Conservation (phyloP, 2,797 vertebrate genomes). For the Rachycentron canadum region DNA sequence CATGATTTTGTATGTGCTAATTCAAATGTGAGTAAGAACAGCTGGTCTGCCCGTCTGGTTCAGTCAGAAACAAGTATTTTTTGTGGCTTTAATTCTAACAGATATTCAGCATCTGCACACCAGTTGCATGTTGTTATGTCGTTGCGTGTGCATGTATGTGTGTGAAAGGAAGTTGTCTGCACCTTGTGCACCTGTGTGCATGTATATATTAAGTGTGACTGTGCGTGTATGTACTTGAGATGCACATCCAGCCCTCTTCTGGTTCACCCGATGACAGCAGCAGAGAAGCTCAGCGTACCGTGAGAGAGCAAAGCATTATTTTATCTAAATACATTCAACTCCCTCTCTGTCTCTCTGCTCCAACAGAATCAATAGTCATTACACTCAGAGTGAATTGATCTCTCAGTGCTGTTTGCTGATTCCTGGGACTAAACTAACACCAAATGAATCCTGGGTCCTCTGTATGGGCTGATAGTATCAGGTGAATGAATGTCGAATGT, state of each 20-base stretch:
- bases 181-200: constrained; percentile 4
- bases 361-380: constrained; percentile 83
- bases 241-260: constrained; percentile 51
- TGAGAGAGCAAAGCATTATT: constrained; percentile 76
- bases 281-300: constrained; percentile 39
- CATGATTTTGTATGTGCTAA: background rate
- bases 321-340: constrained; percentile 80
- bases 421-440: constrained; percentile 75
- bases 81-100: background rate
- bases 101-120: background rate
- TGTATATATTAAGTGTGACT: background rate
- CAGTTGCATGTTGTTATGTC: constrained; percentile 6
- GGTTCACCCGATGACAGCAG: constrained; percentile 31
- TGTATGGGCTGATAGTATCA: constrained; percentile 49
- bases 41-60: background rate
- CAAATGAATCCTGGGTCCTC: constrained; percentile 62
- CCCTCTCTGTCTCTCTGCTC: constrained; percentile 67
- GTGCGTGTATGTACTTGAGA: constrained; percentile 40
- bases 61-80: background rate
- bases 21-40: background rate
- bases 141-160: background rate
- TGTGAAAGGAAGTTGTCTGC: background rate
- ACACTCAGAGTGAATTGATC: constrained; percentile 78
- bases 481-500: constrained; percentile 60
- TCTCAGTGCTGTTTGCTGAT: constrained; percentile 73